Conservation (phyloP, 2,113 vertebrate genomes). For the Oreochromis niloticus region DNA sequence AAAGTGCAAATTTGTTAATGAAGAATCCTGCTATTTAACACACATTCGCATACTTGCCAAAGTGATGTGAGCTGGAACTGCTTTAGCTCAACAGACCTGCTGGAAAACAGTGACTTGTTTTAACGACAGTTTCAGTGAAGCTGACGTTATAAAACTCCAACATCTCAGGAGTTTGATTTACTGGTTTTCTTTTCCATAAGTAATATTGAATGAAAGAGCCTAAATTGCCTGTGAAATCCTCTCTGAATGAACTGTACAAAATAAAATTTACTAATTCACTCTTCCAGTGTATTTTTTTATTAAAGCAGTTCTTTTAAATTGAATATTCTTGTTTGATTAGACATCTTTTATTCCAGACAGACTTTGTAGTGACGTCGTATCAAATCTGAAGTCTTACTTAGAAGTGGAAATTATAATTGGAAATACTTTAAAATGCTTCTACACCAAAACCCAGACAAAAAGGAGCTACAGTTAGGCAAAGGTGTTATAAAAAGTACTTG, state of each 20-base stretch:
- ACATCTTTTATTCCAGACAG: not conserved
- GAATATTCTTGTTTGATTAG: not conserved
- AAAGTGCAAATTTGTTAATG: constrained; percentile 49
- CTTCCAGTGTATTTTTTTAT: not conserved
- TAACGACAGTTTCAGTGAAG: constrained; percentile 5
- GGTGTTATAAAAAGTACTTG: not conserved
- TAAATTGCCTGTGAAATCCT: not conserved
- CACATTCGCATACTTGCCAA: constrained; percentile 66
- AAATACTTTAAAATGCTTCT: not conserved
- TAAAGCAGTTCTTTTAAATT: not conserved
- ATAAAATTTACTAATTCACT: not conserved
- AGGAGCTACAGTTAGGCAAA: not conserved
- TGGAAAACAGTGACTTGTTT: constrained; percentile 51
- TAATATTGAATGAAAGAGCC: not conserved
- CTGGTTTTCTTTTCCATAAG: not conserved
- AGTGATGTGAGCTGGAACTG: constrained; percentile 25
- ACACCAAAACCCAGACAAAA: not conserved
- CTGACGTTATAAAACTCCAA: not conserved
- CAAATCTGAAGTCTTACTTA: not conserved
- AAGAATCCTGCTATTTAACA: constrained; percentile 19
- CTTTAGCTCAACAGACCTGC: constrained; percentile 59
- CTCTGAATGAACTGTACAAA: not conserved
- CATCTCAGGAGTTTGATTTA: not conserved
- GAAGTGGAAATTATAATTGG: not conserved
- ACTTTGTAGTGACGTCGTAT: not conserved